Evolutionary conservation across 2,888 invertebrate genomes (phyloP), one percentile per base, ranked within the genome.

Genomic region (Athalia rosae): DNA sequence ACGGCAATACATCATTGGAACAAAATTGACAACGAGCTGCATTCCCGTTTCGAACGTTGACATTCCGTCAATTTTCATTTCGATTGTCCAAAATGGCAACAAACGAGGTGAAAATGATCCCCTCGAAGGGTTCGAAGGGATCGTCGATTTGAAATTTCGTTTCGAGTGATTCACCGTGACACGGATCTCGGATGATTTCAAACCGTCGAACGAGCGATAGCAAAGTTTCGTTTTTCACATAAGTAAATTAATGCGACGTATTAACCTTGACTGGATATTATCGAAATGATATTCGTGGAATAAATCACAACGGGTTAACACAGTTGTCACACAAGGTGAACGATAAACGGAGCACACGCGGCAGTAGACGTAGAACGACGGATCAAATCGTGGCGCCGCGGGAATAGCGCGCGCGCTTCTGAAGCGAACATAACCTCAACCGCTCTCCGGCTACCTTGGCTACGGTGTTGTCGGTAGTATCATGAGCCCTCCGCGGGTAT

Each of bases 381-480:
- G 58, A 78, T 81, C 69, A 76, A 81, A 79, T 77, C 7, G 64
- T 78, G 76, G 61, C 78, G 76, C 79, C 76, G 78, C 63, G 47
- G 59, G 47, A 76, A 63, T 50, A 50, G 43, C 79, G 79, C 76
- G 74, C 78, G 79, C 78, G 79, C 74, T 77, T 62, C 50, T 56
- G 47, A 28, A 28, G 28, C 71, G 43, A 69, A 79, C 79, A 79
- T 80, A 82, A 77, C 76, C 78, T 79, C 77, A 77, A 78, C 67
- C 59, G 43, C 73, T 77, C 67, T 64, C 76, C 76, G 62, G 76
- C 76, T 78, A 78, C 78, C 78, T 78, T 74, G 78, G 76, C 77
- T 76, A 76, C 74, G 78, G 53, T 62, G 78, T 76, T 63, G 64
- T 74, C 78, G 78, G 47, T 76, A 45, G 78, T 74, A 74, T 76